phyloP scores from a whole-genome alignment of 2,888 invertebrate genomes.

The Leptopilina syphax region DNA sequence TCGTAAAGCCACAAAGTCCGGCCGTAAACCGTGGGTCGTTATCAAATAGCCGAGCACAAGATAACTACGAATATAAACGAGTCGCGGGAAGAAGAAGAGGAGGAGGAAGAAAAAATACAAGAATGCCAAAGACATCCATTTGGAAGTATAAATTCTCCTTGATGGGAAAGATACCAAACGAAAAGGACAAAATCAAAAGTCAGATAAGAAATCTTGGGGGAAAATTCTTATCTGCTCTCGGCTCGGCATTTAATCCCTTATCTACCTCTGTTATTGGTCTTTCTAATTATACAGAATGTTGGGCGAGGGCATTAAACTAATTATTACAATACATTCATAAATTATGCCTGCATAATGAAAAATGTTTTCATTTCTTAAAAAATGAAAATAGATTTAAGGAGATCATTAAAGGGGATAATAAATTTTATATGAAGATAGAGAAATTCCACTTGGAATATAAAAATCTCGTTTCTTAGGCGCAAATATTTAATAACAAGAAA shows the following conservation, averaged over 20 bases:
- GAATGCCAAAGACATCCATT: conserved; percentile 37
- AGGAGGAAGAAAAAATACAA: background rate
- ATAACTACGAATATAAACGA: conserved; percentile 38
- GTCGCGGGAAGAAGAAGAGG: background rate
- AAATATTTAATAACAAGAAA: background rate
- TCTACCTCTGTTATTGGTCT: conserved; percentile 10
- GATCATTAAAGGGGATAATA: no score
- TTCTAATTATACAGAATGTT: background rate
- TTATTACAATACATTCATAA: conserved; percentile 17
- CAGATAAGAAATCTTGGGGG: conserved; percentile 12
- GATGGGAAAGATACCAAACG: conserved; percentile 23
- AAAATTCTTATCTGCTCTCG: conserved; percentile 23
- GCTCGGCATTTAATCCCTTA: conserved; percentile 20
- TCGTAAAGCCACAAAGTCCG: conserved; percentile 41
- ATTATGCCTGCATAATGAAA: background rate
- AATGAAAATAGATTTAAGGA: no score
- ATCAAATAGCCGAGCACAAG: conserved; percentile 39
- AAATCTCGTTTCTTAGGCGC: no score
- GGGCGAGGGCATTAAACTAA: background rate
- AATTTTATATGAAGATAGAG: no score
- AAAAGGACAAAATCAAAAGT: conserved; percentile 28
- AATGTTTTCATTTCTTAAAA: background rate
- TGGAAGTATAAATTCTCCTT: conserved; percentile 34
- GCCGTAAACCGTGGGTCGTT: conserved; percentile 33
- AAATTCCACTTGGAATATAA: no score